Percentiles rank a stretch among this genome's conserved stretches.
Evolutionary conservation across 2,888 invertebrate genomes (phyloP).

Genomic region (Agriotes lineatus): DNA sequence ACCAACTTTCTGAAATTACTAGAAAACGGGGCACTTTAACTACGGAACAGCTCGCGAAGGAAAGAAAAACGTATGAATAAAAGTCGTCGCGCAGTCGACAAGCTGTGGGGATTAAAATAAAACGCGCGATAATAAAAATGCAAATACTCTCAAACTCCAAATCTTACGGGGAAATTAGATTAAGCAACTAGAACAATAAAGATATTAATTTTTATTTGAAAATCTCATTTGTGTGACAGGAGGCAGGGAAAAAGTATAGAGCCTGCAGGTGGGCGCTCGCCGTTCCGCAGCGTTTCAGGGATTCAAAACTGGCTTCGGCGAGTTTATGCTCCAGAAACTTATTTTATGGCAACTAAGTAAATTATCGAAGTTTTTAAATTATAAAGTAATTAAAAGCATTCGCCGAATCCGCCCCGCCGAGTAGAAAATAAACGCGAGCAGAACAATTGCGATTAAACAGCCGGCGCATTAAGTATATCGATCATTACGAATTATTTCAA

Average conservation of each 20-base stretch:
- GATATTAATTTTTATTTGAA: constrained; percentile 57
- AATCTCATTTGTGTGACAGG: constrained; percentile 40
- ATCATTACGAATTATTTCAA: not conserved
- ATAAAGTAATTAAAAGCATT: constrained; percentile 32
- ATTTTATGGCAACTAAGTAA: constrained; percentile 27
- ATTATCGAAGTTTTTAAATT: constrained; percentile 31
- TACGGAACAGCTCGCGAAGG: too few species aligned
- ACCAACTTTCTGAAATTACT: too few species aligned
- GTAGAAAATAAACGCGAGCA: not conserved
- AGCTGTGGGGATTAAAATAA: constrained; percentile 24
- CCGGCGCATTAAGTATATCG: not conserved
- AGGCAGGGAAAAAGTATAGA: constrained; percentile 11
- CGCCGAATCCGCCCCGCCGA: constrained; percentile 1
- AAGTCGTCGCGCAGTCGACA: not conserved
- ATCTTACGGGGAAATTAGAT: constrained; percentile 51
- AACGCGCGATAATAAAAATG: constrained; percentile 51
- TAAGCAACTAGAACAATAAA: constrained; percentile 57
- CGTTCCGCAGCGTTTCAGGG: not conserved
- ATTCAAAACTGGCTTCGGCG: constrained; percentile 7
- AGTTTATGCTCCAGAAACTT: constrained; percentile 17
- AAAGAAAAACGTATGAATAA: not conserved
- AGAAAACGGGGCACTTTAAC: too few species aligned
- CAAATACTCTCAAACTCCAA: constrained; percentile 48
- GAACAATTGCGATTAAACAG: not conserved
- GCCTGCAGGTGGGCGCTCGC: not conserved